Conservation (phyloP, 2,113 vertebrate genomes). For the Bagarius yarrelli region DNA sequence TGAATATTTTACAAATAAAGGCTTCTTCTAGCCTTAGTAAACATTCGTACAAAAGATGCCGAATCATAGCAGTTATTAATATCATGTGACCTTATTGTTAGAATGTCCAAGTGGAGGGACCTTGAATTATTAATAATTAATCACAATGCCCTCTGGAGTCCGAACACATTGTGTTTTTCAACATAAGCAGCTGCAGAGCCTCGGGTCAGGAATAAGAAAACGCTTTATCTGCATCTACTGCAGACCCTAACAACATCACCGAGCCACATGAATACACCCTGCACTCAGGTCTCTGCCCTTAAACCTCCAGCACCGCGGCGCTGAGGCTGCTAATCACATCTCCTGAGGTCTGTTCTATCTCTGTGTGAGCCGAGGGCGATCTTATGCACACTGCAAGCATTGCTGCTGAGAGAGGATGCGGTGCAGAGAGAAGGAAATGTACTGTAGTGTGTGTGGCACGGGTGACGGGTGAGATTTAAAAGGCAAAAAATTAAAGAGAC, state of each 20-base stretch:
- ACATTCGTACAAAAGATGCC: too few species aligned
- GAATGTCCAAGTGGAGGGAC: neutral
- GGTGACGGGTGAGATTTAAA: neutral
- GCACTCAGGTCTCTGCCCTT: neutral
- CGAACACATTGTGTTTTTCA: neutral
- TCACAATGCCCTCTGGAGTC: neutral
- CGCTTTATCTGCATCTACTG: conserved; percentile 2
- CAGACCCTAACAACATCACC: neutral
- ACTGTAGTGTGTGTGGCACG: neutral
- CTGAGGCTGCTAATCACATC: conserved; percentile 17
- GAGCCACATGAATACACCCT: neutral
- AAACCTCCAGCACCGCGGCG: neutral
- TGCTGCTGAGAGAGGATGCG: conserved; percentile 14
- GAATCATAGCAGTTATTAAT: too few species aligned
- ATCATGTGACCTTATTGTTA: neutral
- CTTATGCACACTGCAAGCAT: neutral
- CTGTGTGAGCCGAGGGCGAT: neutral
- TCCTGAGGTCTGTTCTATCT: conserved; percentile 36
- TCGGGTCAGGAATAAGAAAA: neutral
- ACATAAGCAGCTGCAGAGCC: conserved; percentile 21
- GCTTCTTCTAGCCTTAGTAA: too few species aligned
- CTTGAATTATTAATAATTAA: neutral
- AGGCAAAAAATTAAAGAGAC: neutral
- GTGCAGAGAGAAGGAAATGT: neutral
- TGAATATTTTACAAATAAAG: too few species aligned